These are phyloP conservation scores for Drosophila melanosoma DNA, from an alignment of 2,888 invertebrate genomes.

Conservation along the genomic window DNA sequence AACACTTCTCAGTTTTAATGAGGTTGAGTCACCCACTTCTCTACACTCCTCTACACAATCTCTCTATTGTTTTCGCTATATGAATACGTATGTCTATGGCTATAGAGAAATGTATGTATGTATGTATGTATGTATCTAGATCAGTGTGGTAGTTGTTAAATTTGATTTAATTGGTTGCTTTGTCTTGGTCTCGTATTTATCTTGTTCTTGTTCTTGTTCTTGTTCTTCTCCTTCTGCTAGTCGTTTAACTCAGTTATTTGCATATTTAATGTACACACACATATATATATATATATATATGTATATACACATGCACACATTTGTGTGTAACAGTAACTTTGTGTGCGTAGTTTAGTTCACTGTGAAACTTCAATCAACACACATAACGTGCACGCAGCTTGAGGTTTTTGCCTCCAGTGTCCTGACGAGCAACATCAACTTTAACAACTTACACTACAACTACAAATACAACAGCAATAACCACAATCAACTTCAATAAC, in stretches of 20 bases:
- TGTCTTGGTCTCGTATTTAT: slow-evolving; percentile 4
- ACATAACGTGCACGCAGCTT: slow-evolving; percentile 62
- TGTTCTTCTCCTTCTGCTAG: neutral
- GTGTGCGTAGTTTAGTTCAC: slow-evolving; percentile 28
- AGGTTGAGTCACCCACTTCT: neutral
- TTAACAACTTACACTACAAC: slow-evolving; percentile 11
- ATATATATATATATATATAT: slow-evolving; percentile 1
- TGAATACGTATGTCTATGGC: neutral
- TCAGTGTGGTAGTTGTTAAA: slow-evolving; percentile 9
- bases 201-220: neutral
- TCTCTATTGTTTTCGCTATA: neutral
- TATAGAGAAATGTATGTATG: no score
- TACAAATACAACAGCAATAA: slow-evolving; percentile 28
- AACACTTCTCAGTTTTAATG: neutral
- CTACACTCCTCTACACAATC: neutral
- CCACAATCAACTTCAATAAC: slow-evolving; percentile 67
- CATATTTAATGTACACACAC: slow-evolving; percentile 33
- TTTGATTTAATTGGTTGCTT: slow-evolving; percentile 34
- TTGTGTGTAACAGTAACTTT: neutral
- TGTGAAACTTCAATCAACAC: slow-evolving; percentile 61
- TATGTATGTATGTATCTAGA: slow-evolving; percentile 5
- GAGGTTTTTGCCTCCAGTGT: slow-evolving; percentile 32
- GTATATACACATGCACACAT: neutral
- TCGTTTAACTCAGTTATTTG: slow-evolving; percentile 43
- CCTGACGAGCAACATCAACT: slow-evolving; percentile 12